Base-by-base conservation (phyloP, 1,140 invertebrate genomes). In the Cardiocondyla obscurior region DNA sequence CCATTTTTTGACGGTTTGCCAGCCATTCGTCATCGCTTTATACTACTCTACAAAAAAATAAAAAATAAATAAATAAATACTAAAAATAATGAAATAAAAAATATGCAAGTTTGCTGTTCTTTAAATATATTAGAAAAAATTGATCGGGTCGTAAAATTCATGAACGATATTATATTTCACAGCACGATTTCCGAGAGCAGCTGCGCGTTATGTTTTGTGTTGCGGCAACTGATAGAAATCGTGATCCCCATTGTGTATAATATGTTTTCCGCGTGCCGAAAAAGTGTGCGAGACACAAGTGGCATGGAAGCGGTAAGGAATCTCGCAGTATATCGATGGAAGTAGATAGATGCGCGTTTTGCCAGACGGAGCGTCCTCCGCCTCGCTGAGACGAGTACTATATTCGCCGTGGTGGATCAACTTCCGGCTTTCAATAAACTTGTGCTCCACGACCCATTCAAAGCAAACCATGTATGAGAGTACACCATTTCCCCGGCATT, bases 351-450 rank as follows among this genome's bases (percentile, higher is more conserved):
- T 14, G 46, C 16, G n/a, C 1, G 62, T 46, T 64, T 19, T 57
- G 28, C 0, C 33, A 42, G 33, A 67, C 74, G 28, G 42, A 22
- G 12, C 44, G 19, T 53, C 8, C 42, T 51, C 16, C n/a, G n/a
- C n/a, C 16, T 65, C 44, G 60, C 33, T n/a, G 46, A 79, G 33
- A 51, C 25, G 62, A 30, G 46, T 8, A 53, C 22, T 69, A 42
- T 36, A 67, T 69, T 79, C 25, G 25, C 46, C 22, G 46, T 36
- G 12, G 46, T 69, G 74, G 46, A 79, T 51, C 72, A 76, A 42
- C 70, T 87, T 87, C 86, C 82, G 81, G 57, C 44, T 87, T 77
- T 82, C 85, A 83, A 87, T 76, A 82, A 69, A 85, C 73, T 83
- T 84, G 74, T 84, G 82, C 85, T 57, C 49, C 42, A 22, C 67